Conservation (phyloP, 2,113 vertebrate species). For the Edolisoma coerulescens region DNA sequence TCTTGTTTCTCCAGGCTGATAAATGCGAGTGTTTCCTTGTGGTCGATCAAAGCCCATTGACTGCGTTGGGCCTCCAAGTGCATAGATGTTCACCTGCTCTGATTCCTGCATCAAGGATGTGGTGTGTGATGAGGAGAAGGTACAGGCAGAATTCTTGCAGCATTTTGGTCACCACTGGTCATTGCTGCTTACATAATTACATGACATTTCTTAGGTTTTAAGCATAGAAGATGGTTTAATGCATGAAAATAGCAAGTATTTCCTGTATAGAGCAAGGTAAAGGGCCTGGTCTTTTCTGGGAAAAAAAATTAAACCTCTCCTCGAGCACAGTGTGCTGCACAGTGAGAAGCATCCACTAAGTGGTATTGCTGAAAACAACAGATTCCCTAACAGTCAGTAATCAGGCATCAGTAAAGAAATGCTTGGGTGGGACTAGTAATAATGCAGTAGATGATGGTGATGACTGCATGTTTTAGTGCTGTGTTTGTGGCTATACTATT, state of each 20-base stretch:
- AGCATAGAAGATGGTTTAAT: neutral
- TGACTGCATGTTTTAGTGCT: neutral
- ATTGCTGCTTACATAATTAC: neutral
- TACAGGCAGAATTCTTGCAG: neutral
- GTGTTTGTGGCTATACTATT: neutral
- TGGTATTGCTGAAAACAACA: neutral
- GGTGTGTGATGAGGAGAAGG: neutral
- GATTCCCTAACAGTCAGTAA: neutral
- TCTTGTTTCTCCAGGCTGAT: neutral
- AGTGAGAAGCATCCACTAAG: neutral
- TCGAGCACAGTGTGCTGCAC: fast-evolving
- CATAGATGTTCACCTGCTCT: neutral
- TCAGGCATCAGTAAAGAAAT: neutral
- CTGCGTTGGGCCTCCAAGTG: neutral
- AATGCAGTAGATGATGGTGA: neutral
- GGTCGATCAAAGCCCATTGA: neutral
- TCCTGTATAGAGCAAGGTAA: neutral
- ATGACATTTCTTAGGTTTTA: neutral
- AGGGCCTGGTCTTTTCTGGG: neutral
- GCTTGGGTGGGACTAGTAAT: neutral
- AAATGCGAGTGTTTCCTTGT: neutral
- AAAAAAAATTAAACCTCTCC: neutral
- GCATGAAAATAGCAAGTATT: neutral
- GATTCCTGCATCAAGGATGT: neutral
- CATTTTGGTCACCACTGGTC: neutral